Conservation (phyloP, 2,113 vertebrate species). For the Morone saxatilis region DNA sequence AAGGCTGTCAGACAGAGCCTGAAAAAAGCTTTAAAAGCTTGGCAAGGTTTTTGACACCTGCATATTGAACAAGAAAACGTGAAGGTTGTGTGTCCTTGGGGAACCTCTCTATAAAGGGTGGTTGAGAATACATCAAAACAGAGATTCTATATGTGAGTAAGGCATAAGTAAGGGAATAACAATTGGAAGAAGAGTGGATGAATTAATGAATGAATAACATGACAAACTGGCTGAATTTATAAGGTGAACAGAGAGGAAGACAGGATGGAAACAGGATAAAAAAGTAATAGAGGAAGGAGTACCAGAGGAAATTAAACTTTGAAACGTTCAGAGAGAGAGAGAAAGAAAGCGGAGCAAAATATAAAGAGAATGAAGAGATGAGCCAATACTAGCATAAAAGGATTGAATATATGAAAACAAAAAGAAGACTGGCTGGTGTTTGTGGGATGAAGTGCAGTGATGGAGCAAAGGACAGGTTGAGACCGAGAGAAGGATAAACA, state of each 20-base stretch:
- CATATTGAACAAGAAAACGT: neutral
- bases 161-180: neutral
- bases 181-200: neutral
- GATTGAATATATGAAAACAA: constrained; percentile 28
- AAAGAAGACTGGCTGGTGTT: constrained; percentile 14
- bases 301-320: constrained; percentile 57
- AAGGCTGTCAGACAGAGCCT: constrained; percentile 1
- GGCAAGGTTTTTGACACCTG: constrained; percentile 15
- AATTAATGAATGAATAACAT: constrained; percentile 21
- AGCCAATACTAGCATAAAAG: neutral
- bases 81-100: constrained; percentile 7
- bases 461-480: neutral
- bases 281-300: constrained; percentile 33
- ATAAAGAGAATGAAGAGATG: neutral
- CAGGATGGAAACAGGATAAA: constrained; percentile 28
- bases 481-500: constrained; percentile 28
- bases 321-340: neutral
- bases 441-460: constrained; percentile 9
- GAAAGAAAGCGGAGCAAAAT: constrained; percentile 11
- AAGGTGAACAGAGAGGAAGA: neutral
- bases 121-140: neutral
- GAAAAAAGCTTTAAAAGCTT: neutral
- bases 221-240: constrained; percentile 9
- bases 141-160: neutral
- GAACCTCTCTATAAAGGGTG: neutral